Base-by-base conservation (phyloP, 35 echinoderm and acorn worm genomes). In the Stichopus chloronotus region DNA sequence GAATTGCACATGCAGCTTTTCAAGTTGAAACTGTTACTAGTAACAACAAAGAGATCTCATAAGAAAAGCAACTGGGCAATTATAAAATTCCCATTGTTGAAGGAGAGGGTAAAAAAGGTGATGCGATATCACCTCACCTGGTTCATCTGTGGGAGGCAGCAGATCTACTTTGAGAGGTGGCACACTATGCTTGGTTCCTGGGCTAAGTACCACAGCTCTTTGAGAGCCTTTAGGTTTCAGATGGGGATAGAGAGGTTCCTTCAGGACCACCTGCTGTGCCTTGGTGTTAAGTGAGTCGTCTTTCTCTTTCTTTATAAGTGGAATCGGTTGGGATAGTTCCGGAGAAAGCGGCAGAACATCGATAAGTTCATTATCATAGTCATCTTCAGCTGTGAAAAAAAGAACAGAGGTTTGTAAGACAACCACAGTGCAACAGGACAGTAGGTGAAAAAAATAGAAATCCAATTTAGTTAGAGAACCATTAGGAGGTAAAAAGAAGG, bases 301-400 rank as follows among this genome's bases (percentile, higher is more conserved):
- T 55, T 71, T 79, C 53, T 91, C 90, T 79, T 79, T 91, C 90
- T 91, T 91, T 72, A 91, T 23, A 59, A 91, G 90, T 58, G 88
- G 88, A 57, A 91, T 91, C n/a, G 88, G 88, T 24, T 91, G 88
- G 22, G 8, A 17, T 13, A 76, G 63, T 78, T 91, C 88, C 13
- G 88, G 65, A 7, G 88, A 91, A 52, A 91, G 63, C 17, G 88
- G 88, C 72, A 91, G 56, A 8, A 77, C n/a, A 52, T 91, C 88
- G 12, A 88, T 53, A 56, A 74, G 55, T 16, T 91, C 65, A 60
- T 74, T 91, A 6, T 91, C 88, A 78, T 55, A 78, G 19, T 91
- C 88, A 8, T 91, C 88, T 10, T 72, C 88, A 13, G 88, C 68
- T 91, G 68, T 17, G 25, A 65, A 9, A 8, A 76, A 77, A 52